A percentile compares a stretch with the other conserved stretches of the same genome.
Conservation (phyloP, 2,888 invertebrate genomes). For the Saturnia japonica region DNA sequence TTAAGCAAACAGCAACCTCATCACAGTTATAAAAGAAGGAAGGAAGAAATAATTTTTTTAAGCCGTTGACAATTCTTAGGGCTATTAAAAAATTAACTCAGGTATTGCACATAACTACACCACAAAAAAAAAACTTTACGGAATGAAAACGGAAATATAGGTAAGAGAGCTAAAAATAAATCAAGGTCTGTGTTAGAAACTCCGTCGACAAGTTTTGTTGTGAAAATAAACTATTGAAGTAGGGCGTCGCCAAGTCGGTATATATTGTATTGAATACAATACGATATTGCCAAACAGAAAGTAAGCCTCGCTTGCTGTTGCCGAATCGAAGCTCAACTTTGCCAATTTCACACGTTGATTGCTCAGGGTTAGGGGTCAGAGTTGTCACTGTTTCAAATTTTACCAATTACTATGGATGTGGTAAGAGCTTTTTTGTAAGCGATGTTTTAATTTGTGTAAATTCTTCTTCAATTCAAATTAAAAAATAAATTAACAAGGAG, state of each 20-base stretch:
- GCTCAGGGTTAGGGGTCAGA: slow-evolving; percentile 59
- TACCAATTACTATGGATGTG: too few species aligned
- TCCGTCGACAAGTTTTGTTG: neutral
- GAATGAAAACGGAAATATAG: neutral
- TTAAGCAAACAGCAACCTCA: too few species aligned
- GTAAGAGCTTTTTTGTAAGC: too few species aligned
- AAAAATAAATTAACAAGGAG: too few species aligned
- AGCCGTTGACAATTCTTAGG: too few species aligned
- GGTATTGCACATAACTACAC: too few species aligned
- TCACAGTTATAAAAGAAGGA: too few species aligned
- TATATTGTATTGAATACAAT: slow-evolving; percentile 46
- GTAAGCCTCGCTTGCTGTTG: slow-evolving; percentile 54
- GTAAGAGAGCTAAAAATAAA: neutral
- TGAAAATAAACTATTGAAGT: neutral
- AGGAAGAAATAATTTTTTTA: too few species aligned
- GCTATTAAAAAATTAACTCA: too few species aligned
- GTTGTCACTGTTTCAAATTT: too few species aligned
- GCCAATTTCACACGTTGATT: slow-evolving; percentile 67
- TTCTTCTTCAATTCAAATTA: too few species aligned
- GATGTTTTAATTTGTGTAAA: too few species aligned
- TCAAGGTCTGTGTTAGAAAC: neutral
- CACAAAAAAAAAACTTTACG: neutral
- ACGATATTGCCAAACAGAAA: slow-evolving; percentile 40
- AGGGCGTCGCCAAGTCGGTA: neutral
- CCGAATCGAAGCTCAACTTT: slow-evolving; percentile 58